Evolutionary conservation across 1,140 invertebrate genomes (phyloP), one percentile per base, ranked within the genome.

Genomic region (Psilanteris sp.): DNA sequence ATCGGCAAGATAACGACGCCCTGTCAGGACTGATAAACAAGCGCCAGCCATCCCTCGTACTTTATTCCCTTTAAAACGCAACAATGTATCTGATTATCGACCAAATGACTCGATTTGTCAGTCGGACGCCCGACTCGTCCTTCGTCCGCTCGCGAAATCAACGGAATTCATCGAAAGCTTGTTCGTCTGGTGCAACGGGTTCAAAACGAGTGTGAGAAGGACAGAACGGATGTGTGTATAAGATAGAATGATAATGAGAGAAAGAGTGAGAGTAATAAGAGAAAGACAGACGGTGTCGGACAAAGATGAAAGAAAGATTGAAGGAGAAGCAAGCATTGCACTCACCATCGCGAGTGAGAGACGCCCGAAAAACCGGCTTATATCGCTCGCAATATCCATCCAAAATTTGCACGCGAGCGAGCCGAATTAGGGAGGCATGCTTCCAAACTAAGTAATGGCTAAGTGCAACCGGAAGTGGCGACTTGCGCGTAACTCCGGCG

Each of bases 81-180:
- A 34, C 37, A 41, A 34, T 24, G 31, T 36, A 7, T 5, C 39
- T 32, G 22, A 48, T 61, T 61, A 46, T 46, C 20, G 55, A 14
- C 34, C 29, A 36, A 46, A 61, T 37, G 41, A 37, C 41, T 61
- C 55, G 55, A 61, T 61, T 61, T 46, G 41, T 61, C 41, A 61
- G 32, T 22, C 31, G 18, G 54, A 27, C 24, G 4, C 14, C 46
- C 32, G 32, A 36, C 50, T 31, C 54, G 54, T 44, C 54, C 37
- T 44, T 59, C 46, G 46, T 50, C 18, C 9, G 20, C 18, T 41
- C 36, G 34, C 52, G 24, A 55, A 31, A 55, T 55, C 52, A 20
- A 9, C 24, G 22, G 11, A 13, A 48, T 29, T 22, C 16, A 22
- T 46, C 15, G 27, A 22, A 10, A 22, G 44, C 16, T 36, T 7